These are phyloP conservation scores for Irena cyanogastra DNA, from an alignment of 2,113 vertebrate genomes.

Conservation along the genomic window DNA sequence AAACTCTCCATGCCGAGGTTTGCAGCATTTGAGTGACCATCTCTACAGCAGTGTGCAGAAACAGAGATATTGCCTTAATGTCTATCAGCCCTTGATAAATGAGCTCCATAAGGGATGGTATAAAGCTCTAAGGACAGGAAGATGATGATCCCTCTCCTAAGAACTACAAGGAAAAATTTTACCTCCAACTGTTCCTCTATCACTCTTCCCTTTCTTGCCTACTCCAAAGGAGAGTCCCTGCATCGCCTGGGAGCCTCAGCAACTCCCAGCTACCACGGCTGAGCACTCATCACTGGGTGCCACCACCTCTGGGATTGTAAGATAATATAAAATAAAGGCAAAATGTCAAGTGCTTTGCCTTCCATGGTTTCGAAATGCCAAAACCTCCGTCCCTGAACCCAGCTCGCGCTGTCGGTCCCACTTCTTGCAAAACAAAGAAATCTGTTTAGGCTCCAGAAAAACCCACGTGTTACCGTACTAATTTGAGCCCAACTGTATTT, in stretches of 20 bases:
- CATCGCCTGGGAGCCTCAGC: background rate
- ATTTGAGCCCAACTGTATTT: constrained; percentile 57
- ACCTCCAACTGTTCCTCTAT: background rate
- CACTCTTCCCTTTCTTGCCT: background rate
- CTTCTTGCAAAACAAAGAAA: constrained; percentile 63
- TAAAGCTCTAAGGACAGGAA: background rate
- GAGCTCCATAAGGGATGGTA: background rate
- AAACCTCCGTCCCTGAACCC: background rate
- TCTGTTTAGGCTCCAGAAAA: constrained; percentile 52
- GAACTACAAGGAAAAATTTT: background rate
- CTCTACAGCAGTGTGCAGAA: background rate
- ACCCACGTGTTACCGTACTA: constrained; percentile 48
- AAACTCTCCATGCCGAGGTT: rapidly evolving
- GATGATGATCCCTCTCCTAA: background rate
- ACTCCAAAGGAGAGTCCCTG: background rate
- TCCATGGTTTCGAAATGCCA: background rate
- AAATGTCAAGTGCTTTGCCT: background rate
- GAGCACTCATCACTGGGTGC: background rate
- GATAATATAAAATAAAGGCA: background rate
- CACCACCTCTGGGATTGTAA: background rate
- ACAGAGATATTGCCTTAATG: background rate
- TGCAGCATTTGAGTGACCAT: background rate
- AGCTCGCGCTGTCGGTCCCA: background rate
- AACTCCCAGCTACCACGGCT: rapidly evolving
- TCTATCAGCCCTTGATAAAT: background rate